Percentiles rank a stretch among this genome's conserved stretches.
Conservation (phyloP, 2,888 invertebrate genomes). For the Ectemnius lituratus region DNA sequence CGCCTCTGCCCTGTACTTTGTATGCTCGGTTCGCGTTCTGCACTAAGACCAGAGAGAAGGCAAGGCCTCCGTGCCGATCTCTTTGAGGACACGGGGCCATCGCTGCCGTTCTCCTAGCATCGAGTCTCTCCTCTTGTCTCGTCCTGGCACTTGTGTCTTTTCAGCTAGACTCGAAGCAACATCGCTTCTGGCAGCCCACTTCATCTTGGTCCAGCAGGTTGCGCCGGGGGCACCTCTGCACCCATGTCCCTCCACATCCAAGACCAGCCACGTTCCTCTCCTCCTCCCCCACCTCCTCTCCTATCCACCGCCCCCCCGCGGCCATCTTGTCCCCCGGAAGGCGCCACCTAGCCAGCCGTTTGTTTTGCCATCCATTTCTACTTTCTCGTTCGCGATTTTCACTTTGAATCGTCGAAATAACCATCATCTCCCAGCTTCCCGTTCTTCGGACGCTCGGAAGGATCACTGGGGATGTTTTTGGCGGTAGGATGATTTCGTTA, state of each 20-base stretch:
- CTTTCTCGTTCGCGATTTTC: slow-evolving; percentile 60
- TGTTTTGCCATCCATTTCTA: slow-evolving; percentile 22
- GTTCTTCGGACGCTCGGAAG: no score
- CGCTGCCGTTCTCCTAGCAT: not conserved
- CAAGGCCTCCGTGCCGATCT: slow-evolving; percentile 66
- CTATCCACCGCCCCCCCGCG: slow-evolving; percentile 27
- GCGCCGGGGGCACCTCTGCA: not conserved
- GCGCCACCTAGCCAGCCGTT: slow-evolving; percentile 60
- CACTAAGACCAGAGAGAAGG: slow-evolving; percentile 47
- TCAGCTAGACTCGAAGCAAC: no score
- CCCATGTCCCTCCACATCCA: slow-evolving; percentile 25
- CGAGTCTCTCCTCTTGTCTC: slow-evolving; percentile 27
- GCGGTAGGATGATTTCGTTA: not conserved
- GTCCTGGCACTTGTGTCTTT: slow-evolving; percentile 28
- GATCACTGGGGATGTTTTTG: not conserved
- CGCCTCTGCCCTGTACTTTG: slow-evolving; percentile 70
- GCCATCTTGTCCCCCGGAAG: slow-evolving; percentile 59
- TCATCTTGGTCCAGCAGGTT: slow-evolving; percentile 20
- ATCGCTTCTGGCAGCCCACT: slow-evolving; percentile 20
- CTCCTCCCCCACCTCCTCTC: slow-evolving; percentile 15
- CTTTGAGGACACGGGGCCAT: slow-evolving; percentile 66
- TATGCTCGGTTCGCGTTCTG: slow-evolving; percentile 68
- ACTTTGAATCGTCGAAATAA: slow-evolving; percentile 48
- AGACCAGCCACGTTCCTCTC: not conserved
- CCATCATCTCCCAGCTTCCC: slow-evolving; percentile 5